Conservation (phyloP, 2,113 vertebrate species). For the Salminus brasiliensis region DNA sequence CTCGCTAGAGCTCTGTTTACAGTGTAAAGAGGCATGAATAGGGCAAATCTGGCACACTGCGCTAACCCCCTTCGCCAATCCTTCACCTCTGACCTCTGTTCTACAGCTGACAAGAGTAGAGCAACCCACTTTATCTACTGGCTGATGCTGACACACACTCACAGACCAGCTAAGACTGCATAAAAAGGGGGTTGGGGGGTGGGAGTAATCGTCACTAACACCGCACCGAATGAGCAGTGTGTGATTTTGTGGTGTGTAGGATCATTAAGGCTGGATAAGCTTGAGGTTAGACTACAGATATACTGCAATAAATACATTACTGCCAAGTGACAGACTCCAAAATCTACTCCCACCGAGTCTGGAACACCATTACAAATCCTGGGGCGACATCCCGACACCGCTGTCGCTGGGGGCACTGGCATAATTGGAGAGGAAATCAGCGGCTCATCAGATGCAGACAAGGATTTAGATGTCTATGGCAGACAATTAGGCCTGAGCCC, state of each 20-base stretch:
- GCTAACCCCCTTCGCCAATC: not conserved
- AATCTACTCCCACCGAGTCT: not conserved
- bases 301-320: not conserved
- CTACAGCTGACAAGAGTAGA: not conserved
- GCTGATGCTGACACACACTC: not conserved
- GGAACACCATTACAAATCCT: not conserved
- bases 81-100: not conserved
- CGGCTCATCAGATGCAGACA: not conserved
- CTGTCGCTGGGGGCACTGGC: not conserved
- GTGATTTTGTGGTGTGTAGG: not conserved
- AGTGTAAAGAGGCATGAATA: not conserved
- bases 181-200: not conserved
- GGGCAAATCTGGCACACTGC: not conserved
- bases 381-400: not conserved
- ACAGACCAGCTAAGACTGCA: not conserved
- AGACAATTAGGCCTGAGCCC: slow-evolving; percentile 24
- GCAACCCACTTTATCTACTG: not conserved
- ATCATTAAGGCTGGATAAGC: not conserved
- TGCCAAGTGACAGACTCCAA: not conserved
- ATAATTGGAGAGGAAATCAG: not conserved
- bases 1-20: not conserved
- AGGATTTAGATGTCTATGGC: slow-evolving; percentile 10
- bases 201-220: not conserved
- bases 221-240: not conserved
- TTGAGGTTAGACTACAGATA: not conserved